Conservation (phyloP, 1,140 invertebrate genomes). For the Pseudomyrmex flavicornis region DNA sequence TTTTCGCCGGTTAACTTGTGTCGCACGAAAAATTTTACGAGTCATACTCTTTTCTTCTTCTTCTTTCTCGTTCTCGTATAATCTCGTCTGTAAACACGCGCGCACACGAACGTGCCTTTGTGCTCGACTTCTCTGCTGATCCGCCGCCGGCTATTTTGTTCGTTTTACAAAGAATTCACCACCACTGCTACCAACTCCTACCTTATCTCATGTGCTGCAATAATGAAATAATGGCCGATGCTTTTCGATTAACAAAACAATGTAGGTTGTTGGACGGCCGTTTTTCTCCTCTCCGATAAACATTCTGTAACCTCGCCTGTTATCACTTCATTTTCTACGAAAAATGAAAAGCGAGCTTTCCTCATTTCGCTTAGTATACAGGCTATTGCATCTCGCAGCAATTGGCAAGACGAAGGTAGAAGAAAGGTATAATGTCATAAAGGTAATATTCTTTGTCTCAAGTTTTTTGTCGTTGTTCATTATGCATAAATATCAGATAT, state of each 20-base stretch:
- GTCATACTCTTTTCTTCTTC: background rate
- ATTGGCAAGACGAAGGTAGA: constrained; percentile 11
- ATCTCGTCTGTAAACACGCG: constrained; percentile 59
- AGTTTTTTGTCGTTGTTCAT: constrained; percentile 49
- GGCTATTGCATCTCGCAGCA: background rate
- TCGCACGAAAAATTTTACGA: constrained; percentile 58
- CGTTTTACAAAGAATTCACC: constrained; percentile 26
- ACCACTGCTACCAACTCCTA: background rate
- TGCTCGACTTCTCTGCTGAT: constrained; percentile 13
- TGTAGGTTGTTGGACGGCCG: constrained; percentile 31
- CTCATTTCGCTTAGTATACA: background rate
- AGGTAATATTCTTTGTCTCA: constrained; percentile 41
- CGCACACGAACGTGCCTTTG: constrained; percentile 40
- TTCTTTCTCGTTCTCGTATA: constrained; percentile 6
- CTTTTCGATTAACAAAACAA: constrained; percentile 55
- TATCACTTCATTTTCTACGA: constrained; percentile 51
- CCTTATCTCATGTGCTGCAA: constrained; percentile 43
- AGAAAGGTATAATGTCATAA: constrained; percentile 15
- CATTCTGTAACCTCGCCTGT: background rate
- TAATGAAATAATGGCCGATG: constrained; percentile 62
- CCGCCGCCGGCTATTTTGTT: constrained; percentile 40
- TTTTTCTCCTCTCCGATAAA: background rate
- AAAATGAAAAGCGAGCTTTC: constrained; percentile 35
- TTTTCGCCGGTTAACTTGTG: constrained; percentile 27
- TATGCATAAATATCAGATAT: constrained; percentile 58